Percentiles rank a stretch among this genome's conserved stretches.
Evolutionary conservation across 2,888 invertebrate genomes (phyloP).

Genomic region (Trichopoda pennipes): DNA sequence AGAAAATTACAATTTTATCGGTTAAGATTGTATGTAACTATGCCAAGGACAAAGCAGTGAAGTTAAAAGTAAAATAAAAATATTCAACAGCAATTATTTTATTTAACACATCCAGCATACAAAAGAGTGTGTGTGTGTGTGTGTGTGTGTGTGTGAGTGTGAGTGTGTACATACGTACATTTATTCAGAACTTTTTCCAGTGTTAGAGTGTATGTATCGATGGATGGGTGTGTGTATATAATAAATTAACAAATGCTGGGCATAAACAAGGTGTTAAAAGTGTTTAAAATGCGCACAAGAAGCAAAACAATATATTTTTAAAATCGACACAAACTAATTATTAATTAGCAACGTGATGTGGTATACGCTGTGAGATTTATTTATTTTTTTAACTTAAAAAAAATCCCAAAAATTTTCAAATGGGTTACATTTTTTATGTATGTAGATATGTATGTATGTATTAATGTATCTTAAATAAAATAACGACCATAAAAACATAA

Average conservation of each 20-base stretch:
- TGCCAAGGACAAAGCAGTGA: neutral
- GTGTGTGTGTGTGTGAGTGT: neutral
- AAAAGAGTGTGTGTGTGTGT: neutral
- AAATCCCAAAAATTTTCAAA: too few relatives aligned
- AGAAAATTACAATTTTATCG: conserved; percentile 22
- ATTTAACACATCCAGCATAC: too few relatives aligned
- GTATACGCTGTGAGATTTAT: conserved; percentile 35
- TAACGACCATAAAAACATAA: too few relatives aligned
- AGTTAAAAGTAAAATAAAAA: neutral
- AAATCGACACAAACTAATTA: conserved; percentile 55
- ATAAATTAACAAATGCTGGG: conserved; percentile 24
- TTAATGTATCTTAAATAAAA: too few relatives aligned
- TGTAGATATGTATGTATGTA: too few relatives aligned
- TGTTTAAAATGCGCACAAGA: conserved; percentile 51
- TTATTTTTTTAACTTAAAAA: neutral
- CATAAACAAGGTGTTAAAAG: conserved; percentile 56
- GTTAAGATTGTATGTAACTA: neutral
- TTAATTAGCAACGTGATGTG: conserved; percentile 58
- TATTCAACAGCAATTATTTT: neutral
- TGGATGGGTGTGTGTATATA: neutral
- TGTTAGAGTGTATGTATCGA: neutral
- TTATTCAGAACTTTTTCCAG: too few relatives aligned
- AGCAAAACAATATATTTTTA: conserved; percentile 32
- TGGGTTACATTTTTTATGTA: too few relatives aligned
- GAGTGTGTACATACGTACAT: neutral